These are phyloP conservation scores for Rotaria socialis DNA, from an alignment of 2,888 invertebrate species.

Conservation along the genomic window DNA sequence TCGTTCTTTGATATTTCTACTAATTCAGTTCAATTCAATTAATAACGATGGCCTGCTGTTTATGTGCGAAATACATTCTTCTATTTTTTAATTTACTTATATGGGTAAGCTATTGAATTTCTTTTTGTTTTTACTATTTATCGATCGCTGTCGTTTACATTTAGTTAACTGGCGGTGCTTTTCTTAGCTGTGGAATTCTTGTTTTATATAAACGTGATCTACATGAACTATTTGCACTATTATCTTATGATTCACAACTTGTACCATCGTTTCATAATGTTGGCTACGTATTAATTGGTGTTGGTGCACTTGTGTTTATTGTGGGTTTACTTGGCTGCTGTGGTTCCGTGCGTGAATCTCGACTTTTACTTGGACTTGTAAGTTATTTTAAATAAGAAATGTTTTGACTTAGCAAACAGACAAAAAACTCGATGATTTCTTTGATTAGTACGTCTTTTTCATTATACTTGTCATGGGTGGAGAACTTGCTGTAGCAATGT, in stretches of 20 bases:
- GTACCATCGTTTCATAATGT: slow-evolving; percentile 62
- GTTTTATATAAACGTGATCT: slow-evolving; percentile 27
- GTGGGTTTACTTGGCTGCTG: slow-evolving; percentile 66
- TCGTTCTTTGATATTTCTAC: background rate
- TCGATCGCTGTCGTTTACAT: slow-evolving; percentile 32
- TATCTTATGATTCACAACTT: background rate
- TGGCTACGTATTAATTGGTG: slow-evolving; percentile 63
- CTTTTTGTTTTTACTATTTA: too few relatives aligned
- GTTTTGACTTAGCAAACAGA: too few relatives aligned
- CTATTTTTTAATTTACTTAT: slow-evolving; percentile 54
- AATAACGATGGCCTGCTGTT: slow-evolving; percentile 51
- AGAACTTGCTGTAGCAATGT: slow-evolving; percentile 53
- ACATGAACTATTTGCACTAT: slow-evolving; percentile 23
- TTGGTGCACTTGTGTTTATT: slow-evolving; percentile 63
- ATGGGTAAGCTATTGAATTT: slow-evolving; percentile 51
- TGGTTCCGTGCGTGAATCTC: slow-evolving; percentile 63
- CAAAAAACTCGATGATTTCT: background rate
- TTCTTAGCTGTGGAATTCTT: slow-evolving; percentile 63
- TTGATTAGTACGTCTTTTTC: slow-evolving; percentile 54
- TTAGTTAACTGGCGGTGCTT: slow-evolving; percentile 64
- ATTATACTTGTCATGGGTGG: slow-evolving; percentile 54
- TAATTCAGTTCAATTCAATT: background rate
- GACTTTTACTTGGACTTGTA: slow-evolving; percentile 61
- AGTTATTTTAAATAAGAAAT: slow-evolving; percentile 48
- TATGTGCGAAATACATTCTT: slow-evolving; percentile 51